Percentiles rank a stretch among this genome's conserved stretches.
phyloP scores from a whole-genome alignment of 1,140 invertebrate genomes.

The Zaprionus ghesquierei region DNA sequence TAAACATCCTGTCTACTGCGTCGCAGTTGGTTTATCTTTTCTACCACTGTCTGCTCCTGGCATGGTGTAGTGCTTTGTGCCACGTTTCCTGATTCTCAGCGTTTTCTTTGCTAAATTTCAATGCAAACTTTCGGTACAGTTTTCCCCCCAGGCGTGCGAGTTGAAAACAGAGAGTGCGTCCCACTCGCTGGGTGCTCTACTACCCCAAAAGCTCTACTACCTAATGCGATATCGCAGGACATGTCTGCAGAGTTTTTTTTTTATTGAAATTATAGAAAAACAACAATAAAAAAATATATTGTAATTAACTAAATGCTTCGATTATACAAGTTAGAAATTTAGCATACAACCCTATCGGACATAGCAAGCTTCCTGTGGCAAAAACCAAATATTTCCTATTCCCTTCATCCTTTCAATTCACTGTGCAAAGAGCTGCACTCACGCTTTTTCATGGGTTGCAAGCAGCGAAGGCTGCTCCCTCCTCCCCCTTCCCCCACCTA shows the following conservation, averaged over 20 bases:
- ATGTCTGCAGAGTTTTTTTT: conserved; percentile 3
- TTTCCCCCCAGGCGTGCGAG: conserved; percentile 25
- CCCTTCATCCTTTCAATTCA: no score
- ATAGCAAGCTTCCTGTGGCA: not conserved
- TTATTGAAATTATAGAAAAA: no score
- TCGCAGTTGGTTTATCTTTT: conserved; percentile 69
- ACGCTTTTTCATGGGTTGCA: not conserved
- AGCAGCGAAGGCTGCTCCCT: not conserved
- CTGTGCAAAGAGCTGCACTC: not conserved
- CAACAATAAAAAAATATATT: not conserved
- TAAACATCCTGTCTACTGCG: not conserved
- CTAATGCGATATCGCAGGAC: conserved; percentile 20
- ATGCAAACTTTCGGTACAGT: conserved; percentile 65
- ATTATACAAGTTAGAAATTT: no score
- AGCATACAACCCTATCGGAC: not conserved
- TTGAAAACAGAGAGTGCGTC: conserved; percentile 9
- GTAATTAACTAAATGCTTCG: no score
- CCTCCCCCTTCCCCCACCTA: no score
- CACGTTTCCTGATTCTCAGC: not conserved
- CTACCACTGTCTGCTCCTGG: conserved; percentile 55
- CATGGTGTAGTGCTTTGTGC: conserved; percentile 16
- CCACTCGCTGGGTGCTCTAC: conserved; percentile 54
- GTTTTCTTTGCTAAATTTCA: conserved; percentile 25
- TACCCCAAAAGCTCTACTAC: conserved; percentile 67
- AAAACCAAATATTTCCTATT: not conserved